Percentiles rank a stretch among this genome's conserved stretches.
phyloP scores from a whole-genome alignment of 2,797 vertebrate species.

The Philypnodon macrostomus region DNA sequence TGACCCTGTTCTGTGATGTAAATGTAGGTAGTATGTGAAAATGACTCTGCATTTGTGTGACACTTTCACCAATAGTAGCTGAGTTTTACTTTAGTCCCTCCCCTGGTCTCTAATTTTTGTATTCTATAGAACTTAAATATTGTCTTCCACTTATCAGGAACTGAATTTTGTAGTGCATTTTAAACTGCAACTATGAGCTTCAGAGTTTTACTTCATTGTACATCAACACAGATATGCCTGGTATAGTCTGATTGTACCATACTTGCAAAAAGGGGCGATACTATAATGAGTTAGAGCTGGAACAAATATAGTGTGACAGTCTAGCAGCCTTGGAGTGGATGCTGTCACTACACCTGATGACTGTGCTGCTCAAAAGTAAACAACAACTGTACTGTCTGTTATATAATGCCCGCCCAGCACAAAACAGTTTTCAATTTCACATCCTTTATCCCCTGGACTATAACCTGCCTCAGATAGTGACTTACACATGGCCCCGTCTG shows the following conservation, averaged over 20 bases:
- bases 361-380: slow-evolving; percentile 14
- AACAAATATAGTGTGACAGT: slow-evolving; percentile 21
- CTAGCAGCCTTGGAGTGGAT: not conserved
- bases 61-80: no score
- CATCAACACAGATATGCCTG: no score
- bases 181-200: no score
- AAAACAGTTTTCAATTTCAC: slow-evolving; percentile 54
- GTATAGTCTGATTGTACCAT: no score
- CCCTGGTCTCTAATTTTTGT: no score
- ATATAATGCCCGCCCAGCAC: slow-evolving; percentile 27
- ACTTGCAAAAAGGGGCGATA: not conserved
- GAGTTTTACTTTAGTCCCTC: no score
- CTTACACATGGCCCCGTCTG: slow-evolving; percentile 55
- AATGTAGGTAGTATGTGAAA: no score
- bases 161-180: no score
- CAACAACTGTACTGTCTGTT: slow-evolving; percentile 24
- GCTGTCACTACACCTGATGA: slow-evolving; percentile 14
- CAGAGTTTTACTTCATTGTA: slow-evolving; percentile 40
- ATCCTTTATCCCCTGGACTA: slow-evolving; percentile 37
- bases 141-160: no score
- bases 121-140: no score
- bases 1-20: no score
- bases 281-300: slow-evolving; percentile 17
- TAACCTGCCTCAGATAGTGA: slow-evolving; percentile 52
- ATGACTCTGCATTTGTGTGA: no score